Conservation (phyloP, 2,888 invertebrate species). For the Criorhina ranunculi region DNA sequence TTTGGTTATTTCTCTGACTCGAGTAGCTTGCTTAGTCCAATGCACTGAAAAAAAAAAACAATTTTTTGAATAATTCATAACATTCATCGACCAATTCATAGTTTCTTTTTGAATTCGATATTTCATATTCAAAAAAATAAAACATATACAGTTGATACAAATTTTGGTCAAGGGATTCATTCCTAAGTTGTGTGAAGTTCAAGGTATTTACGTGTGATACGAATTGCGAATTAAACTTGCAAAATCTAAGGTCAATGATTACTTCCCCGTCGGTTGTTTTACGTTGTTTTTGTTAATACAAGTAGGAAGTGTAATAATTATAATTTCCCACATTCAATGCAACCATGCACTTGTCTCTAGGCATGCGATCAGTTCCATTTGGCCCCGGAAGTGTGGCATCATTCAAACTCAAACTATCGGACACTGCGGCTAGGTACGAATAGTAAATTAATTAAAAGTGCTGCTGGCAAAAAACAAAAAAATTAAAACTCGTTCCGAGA, state of each 20-base stretch:
- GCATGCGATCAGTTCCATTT: conserved; percentile 1
- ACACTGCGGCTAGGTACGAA: not conserved
- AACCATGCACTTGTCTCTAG: not conserved
- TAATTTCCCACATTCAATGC: not conserved
- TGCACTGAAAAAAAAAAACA: too few species aligned
- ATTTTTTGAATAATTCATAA: too few species aligned
- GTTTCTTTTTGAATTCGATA: too few species aligned
- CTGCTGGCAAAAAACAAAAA: not conserved
- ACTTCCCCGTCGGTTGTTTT: not conserved
- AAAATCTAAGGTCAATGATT: not conserved
- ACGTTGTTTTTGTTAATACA: not conserved
- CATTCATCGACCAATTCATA: too few species aligned
- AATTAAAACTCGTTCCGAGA: not conserved
- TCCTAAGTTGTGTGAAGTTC: conserved; percentile 11
- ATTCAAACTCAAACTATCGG: not conserved
- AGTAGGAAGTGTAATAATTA: not conserved
- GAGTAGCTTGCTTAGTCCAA: too few species aligned
- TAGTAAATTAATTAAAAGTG: not conserved
- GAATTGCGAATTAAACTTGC: not conserved
- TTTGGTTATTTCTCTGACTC: too few species aligned
- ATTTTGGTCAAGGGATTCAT: conserved; percentile 20
- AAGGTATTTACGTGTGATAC: not conserved
- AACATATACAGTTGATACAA: not conserved
- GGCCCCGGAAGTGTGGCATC: conserved; percentile 11
- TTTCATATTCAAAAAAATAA: not conserved